Conservation (phyloP, 2,888 invertebrate species). For the Oxyteleia sp. region DNA sequence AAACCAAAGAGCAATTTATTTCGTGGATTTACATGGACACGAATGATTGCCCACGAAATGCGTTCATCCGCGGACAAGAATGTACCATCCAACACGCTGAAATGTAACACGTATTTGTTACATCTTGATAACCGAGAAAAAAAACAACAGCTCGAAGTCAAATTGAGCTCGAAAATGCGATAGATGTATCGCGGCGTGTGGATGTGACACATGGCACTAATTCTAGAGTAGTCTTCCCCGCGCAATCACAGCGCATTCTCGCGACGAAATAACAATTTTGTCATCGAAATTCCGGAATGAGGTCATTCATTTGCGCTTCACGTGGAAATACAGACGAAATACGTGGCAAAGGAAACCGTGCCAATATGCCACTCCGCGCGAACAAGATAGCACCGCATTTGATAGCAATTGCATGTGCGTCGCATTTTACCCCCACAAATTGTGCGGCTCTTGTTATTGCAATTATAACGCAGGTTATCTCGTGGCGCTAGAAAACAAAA, state of each 20-base stretch:
- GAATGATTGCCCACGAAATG: too few species aligned
- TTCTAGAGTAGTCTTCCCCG: conserved; percentile 20
- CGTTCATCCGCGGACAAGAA: too few species aligned
- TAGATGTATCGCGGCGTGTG: not conserved
- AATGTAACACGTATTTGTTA: conserved; percentile 27
- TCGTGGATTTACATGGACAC: not conserved
- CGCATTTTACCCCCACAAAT: conserved; percentile 66
- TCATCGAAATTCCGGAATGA: conserved; percentile 67
- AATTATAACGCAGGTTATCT: conserved; percentile 49
- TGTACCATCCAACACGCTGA: not conserved
- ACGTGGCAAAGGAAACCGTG: conserved; percentile 58
- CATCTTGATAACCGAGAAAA: conserved; percentile 13
- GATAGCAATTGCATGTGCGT: conserved; percentile 60
- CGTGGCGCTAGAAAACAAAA: conserved; percentile 54
- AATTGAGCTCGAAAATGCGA: not conserved
- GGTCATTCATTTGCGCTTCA: conserved; percentile 59
- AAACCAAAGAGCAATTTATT: not conserved
- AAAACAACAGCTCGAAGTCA: conserved; percentile 12
- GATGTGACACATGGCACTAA: conserved; percentile 20
- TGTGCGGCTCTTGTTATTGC: conserved; percentile 30
- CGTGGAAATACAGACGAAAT: conserved; percentile 49
- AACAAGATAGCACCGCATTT: conserved; percentile 50
- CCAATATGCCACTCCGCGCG: conserved; percentile 63
- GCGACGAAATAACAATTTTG: conserved; percentile 48
- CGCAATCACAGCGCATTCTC: conserved; percentile 22